phyloP scores from a whole-genome alignment of 2,113 vertebrate species.

The Theropithecus gelada region DNA sequence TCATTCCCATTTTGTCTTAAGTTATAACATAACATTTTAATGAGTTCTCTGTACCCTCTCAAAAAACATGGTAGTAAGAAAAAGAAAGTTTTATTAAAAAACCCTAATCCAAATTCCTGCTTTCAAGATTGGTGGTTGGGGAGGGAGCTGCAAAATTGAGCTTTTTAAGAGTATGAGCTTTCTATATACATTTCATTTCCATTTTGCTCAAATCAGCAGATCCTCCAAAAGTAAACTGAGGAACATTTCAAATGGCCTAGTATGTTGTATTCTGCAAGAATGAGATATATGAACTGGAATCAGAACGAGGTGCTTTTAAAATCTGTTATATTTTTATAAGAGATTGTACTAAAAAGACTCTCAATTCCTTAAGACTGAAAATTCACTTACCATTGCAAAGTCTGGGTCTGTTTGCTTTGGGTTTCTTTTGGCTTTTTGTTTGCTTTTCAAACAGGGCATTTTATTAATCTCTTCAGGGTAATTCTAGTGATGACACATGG shows the following conservation, averaged over 20 bases:
- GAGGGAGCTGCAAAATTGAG: not conserved
- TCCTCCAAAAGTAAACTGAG: not conserved
- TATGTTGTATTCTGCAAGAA: not conserved
- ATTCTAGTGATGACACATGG: not conserved
- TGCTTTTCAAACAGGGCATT: not conserved
- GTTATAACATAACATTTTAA: not conserved
- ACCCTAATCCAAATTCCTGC: slow-evolving; percentile 27
- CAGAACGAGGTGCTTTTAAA: not conserved
- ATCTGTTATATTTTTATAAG: not conserved
- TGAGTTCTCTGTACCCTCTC: not conserved
- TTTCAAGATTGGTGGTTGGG: not conserved
- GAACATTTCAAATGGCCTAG: slow-evolving; percentile 2
- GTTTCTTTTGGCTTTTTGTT: not conserved
- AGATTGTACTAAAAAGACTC: not conserved
- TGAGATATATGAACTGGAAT: not conserved
- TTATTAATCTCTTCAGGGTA: not conserved
- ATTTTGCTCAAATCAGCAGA: slow-evolving; percentile 16
- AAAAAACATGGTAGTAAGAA: slow-evolving; percentile 2
- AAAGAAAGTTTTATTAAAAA: not conserved
- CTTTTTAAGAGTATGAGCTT: not conserved
- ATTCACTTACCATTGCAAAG: not conserved
- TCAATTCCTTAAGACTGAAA: not conserved
- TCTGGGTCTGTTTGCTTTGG: not conserved
- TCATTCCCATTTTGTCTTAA: slow-evolving; percentile 52
- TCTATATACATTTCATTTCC: slow-evolving; percentile 35